Conservation (phyloP, 2,797 vertebrate species). For the Hapalemur alaotrensis region DNA sequence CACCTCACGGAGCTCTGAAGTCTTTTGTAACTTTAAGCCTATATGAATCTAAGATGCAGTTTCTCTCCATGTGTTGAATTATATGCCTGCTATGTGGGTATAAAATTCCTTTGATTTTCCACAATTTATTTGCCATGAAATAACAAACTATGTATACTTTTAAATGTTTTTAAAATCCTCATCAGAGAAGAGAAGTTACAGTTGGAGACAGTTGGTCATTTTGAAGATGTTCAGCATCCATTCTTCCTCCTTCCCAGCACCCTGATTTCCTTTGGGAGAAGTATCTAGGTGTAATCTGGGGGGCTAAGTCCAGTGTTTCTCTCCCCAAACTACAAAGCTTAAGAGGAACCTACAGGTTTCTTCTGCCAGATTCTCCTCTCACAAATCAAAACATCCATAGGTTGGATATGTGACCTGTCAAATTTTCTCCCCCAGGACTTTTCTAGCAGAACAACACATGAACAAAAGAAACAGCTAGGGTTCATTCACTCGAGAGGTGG, state of each 20-base stretch:
- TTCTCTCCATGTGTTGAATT: background rate
- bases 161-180: background rate
- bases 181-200: background rate
- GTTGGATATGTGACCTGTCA: background rate
- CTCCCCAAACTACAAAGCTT: background rate
- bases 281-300: background rate
- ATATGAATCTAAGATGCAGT: background rate
- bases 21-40: background rate
- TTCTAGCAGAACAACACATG: background rate
- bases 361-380: background rate
- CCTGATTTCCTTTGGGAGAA: background rate
- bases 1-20: background rate
- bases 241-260: background rate
- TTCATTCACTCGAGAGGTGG: background rate
- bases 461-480: background rate
- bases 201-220: background rate
- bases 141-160: background rate
- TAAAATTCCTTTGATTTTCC: background rate
- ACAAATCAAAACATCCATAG: background rate
- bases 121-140: background rate
- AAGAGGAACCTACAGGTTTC: background rate
- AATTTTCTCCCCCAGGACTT: background rate
- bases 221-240: background rate
- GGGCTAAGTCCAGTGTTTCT: background rate
- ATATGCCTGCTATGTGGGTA: background rate